Base-by-base conservation (phyloP, 2,888 invertebrate species). In the Ommatoiulus sabulosus region DNA sequence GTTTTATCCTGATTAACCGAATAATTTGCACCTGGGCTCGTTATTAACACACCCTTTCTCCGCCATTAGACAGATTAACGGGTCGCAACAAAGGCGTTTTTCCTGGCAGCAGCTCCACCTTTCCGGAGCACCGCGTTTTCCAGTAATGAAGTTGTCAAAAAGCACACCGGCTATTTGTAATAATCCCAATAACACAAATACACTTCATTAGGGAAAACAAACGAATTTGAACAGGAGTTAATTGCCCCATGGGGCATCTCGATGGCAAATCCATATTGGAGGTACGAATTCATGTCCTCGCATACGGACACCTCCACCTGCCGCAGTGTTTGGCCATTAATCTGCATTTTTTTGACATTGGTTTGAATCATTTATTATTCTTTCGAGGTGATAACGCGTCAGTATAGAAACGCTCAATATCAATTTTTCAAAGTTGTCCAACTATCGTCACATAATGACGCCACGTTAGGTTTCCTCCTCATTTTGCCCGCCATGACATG, bases 1-100 rank as follows among this genome's bases (percentile, higher is more conserved):
- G 43, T 84, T 84, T 84, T 44, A 84, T 84, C 44, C 84, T 84
- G 84, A 84, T 84, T 84, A 84, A 84, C 24, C 84, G 44, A 84
- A 84, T 84, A 84, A 84, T 84, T 84, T 84, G 84, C 84, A 84
- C 84, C 84, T 84, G 84, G 43, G 84, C 15, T 84, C 43, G 84
- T 84, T 43, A 44, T 44, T 44, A 84, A 84, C 84, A 84, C 84
- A 44, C 84, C 84, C 84, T 84, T 63, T 63, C n/a, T 63, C 63
- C 63, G 63, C 63, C 63, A 63, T 63, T 63, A 63, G 63, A 63
- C 63, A 63, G 63, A 63, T 63, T 63, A 63, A 63, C 63, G n/a
- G 63, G 63, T 63, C 63, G 63, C 63, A 17, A 63, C 63, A 63
- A 63, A 63, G 63, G 63, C 63, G 63, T 63, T 63, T 63, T 63